Base-by-base conservation (phyloP, 2,797 vertebrate species). In the Sebastes taczanowskii region DNA sequence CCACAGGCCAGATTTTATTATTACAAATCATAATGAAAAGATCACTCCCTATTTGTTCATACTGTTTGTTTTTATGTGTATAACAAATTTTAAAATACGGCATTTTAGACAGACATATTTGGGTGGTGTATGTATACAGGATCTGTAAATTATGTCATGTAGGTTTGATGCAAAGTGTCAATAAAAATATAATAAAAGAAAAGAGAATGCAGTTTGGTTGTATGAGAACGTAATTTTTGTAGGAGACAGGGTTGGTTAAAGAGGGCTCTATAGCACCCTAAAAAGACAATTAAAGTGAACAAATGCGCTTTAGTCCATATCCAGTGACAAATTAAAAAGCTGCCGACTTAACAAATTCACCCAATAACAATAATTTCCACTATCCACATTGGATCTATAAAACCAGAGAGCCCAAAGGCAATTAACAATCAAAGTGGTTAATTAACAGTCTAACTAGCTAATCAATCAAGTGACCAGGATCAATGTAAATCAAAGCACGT, bases 401-500 rank as follows among this genome's bases (percentile, higher is more conserved):
- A 23, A 77, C 42, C 30, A 69, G 14, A 52, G 53, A 72, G 52
- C 59, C 71, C 20, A 49, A 23, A 88, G 42, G 61, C 64, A 74
- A 74, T 75, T 71, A 77, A 63, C 56, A 76, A 61, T 58, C 60
- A 34, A 68, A 64, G n/a, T 60, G 76, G 8, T 62, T 25, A 58
- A 77, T 77, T 63, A 46, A 27, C 62, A 38, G 30, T 42, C 66
- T 71, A 71, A 80, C 56, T 1, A 25, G 62, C 2, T 61, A 30
- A 65, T 81, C 65, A 82, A 76, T 88, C 72, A 71, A 55, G 53
- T 80, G 68, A 74, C 38, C 59, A 35, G 22, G 70, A 86, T 82
- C 77, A 53, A 82, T 84, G 23, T 61, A 14, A 86, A 83, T 81
- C 61, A 69, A 78, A 63, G 75, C 27, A 9, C 27, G 58, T 56